Base-by-base conservation (phyloP, 2,888 invertebrate species). In the Trimorus sp. region DNA sequence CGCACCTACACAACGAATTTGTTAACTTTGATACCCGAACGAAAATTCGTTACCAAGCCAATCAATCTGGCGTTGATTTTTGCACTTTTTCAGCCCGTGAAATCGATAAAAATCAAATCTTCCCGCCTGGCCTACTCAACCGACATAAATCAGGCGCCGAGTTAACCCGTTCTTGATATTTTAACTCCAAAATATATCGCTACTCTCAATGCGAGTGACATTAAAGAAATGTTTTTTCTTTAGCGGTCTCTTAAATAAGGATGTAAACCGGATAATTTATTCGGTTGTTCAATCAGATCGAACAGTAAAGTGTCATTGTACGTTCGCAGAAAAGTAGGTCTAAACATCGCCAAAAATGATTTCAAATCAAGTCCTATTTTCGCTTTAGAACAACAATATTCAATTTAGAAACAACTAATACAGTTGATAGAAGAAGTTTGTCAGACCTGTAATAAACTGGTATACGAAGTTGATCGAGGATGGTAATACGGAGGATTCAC, bases 21-120 rank as follows among this genome's bases (percentile, higher is more conserved):
- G 48, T 68, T 45, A 68, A 48, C 36, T 12, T 48, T 48, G 12
- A 48, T n/a, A 45, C 11, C n/a, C 0, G 42, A 68, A 69, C 7
- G 42, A 68, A 69, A 69, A 49, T n/a, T 59, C 15, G 59, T 49
- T 58, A 49, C 49, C 48, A 59, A 49, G 16, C 40, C 69, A 69
- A 69, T 69, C 58, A 59, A 59, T 69, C 60, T 11, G 14, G 45
- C 38, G 51, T 38, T 38, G 11, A 14, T 54, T 66, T 66, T 65
- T 65, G 40, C 11, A 8, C 40, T 40, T 40, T 15, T 53, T 16
- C 56, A 56, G 37, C 42, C 14, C 36, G 37, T 26, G 42, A 37
- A 71, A 62, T 54, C 71, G 71, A 71, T 71, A 71, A 71, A 71
- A 71, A 62, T 71, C 71, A 54, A 71, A 62, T 71, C 71, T 71